Base-by-base conservation (phyloP, 2,113 vertebrate species). In the Periophthalmodon schlosseri region DNA sequence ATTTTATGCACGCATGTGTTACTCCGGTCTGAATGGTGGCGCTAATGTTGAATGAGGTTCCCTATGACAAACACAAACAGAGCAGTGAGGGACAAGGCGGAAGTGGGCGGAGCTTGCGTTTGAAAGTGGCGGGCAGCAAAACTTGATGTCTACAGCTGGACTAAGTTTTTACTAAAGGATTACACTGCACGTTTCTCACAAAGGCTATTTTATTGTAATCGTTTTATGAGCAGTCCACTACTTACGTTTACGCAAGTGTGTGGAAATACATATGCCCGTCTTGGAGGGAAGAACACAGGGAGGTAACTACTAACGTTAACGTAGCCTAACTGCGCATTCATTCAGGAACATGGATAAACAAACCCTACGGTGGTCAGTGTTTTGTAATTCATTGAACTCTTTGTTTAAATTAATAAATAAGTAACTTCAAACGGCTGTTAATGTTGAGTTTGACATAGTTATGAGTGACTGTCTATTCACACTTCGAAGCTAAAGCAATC, bases 111-210 rank as follows among this genome's bases (percentile, higher is more conserved):
- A 78, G 83, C 80, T 71, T 0, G 2, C 3, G 81, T 94, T 94
- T 94, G 89, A 94, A 94, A 93, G 85, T 93, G 89, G 94, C 93
- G 93, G 89, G 91, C 77, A 68, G 71, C 0, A 21, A 73, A 34
- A 76, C n/a, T 0, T 44, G 15, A 16, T 0, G 16, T 24, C 2
- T 6, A 18, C 18, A 23, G 0, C 18, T 0, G 5, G 18, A 14
- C 14, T 2, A 5, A 9, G 11, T 5, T 28, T 47, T 13, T 2
- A 0, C 4, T 44, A 49, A 63, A 36, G 46, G 50, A 23, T 33
- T 21, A 36, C 20, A n/a, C 34, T 39, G 9, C 4, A 39, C 63
- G 1, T 39, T 65, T 44, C 34, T 65, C 4, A 11, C 9, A 3
- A 36, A 11, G 20, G 18, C 1, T 39, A 44, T 65, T 65, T 20